Percentiles rank a stretch among this genome's conserved stretches.
These are phyloP conservation scores for Grammomys surdaster DNA, from an alignment of 2,113 vertebrate genomes.

Conservation along the genomic window DNA sequence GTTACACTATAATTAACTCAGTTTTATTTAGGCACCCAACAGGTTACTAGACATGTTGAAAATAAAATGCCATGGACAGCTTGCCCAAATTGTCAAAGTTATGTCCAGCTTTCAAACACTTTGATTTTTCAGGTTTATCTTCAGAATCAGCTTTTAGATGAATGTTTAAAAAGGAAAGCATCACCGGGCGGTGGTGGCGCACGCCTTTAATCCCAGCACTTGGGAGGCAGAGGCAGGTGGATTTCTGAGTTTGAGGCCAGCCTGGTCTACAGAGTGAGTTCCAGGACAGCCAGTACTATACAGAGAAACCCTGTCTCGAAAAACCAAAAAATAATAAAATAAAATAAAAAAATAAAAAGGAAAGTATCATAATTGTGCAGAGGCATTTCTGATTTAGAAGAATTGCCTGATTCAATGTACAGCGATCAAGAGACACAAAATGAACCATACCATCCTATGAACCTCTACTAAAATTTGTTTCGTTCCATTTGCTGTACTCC, in stretches of 20 bases:
- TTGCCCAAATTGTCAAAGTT: constrained; percentile 30
- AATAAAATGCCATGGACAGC: constrained; percentile 67
- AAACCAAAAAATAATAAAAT: too few species aligned
- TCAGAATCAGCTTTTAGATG: constrained; percentile 49
- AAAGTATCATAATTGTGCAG: background rate
- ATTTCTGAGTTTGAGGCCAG: too few species aligned
- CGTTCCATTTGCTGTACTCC: background rate
- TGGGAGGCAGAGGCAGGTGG: too few species aligned
- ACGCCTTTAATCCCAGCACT: too few species aligned
- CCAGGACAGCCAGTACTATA: too few species aligned
- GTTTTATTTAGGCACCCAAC: constrained; percentile 75
- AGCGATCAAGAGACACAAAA: constrained; percentile 21
- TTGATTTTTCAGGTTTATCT: constrained; percentile 17
- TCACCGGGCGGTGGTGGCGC: too few species aligned
- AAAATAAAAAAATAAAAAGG: background rate
- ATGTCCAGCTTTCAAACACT: constrained; percentile 31
- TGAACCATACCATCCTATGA: background rate
- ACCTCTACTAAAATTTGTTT: constrained; percentile 16
- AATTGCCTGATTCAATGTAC: background rate
- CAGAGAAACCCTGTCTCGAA: too few species aligned
- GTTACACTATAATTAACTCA: constrained; percentile 79
- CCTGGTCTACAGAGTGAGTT: too few species aligned
- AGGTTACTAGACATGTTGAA: constrained; percentile 70
- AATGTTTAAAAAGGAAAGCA: background rate
- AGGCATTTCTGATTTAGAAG: constrained; percentile 5